A percentile compares a stretch with the other conserved stretches of the same genome.
phyloP scores from a whole-genome alignment of 2,113 vertebrate genomes.

The Ceyx margarethae region DNA sequence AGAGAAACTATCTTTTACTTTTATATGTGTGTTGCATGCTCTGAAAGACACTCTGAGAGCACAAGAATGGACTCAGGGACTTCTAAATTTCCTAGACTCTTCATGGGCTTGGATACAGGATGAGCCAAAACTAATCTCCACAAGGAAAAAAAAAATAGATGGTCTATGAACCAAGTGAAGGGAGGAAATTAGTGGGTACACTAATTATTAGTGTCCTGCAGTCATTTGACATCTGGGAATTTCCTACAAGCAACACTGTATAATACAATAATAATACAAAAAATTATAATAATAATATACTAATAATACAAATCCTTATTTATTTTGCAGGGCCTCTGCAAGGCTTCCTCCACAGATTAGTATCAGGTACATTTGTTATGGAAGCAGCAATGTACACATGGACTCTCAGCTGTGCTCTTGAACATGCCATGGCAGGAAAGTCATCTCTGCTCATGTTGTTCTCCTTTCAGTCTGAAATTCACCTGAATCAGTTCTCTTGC shows the following conservation, averaged over 20 bases:
- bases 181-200: background rate
- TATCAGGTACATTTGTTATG: background rate
- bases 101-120: background rate
- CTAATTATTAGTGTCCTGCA: background rate
- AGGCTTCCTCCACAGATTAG: background rate
- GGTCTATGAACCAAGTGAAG: background rate
- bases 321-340: background rate
- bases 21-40: background rate
- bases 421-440: background rate
- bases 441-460: rapidly evolving
- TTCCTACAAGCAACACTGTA: background rate
- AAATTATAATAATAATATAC: too few species aligned
- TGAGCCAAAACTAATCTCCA: background rate
- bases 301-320: too few species aligned
- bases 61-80: background rate
- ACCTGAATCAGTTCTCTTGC: background rate
- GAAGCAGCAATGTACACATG: background rate
- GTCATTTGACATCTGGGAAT: background rate
- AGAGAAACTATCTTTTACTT: background rate
- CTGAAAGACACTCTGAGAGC: background rate
- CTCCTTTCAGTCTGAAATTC: background rate
- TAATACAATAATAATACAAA: too few species aligned
- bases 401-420: background rate
- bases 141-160: background rate
- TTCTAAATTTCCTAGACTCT: background rate